Evolutionary conservation across 2,888 invertebrate species (phyloP).

Genomic region (Myopa tessellatipennis): DNA sequence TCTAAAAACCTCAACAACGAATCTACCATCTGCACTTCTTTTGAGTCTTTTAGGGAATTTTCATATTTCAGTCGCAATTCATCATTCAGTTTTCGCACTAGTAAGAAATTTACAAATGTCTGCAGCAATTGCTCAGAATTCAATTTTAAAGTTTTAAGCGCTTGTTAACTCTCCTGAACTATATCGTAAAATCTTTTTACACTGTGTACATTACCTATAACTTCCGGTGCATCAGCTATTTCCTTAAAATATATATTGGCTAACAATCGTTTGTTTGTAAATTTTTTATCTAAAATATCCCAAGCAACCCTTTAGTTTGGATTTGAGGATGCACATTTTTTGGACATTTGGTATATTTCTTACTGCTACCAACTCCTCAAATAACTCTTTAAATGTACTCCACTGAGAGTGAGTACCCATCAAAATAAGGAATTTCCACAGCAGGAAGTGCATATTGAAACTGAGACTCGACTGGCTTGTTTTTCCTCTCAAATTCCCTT

Average conservation of each 20-base stretch:
- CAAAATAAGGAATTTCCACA: conserved; percentile 2
- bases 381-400: background rate
- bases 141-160: background rate
- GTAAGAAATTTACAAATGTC: background rate
- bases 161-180: background rate
- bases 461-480: background rate
- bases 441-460: background rate
- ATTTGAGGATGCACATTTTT: background rate
- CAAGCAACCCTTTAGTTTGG: background rate
- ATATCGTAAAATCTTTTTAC: conserved; percentile 4
- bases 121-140: background rate
- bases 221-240: conserved; percentile 6
- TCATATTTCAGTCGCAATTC: conserved; percentile 1
- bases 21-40: conserved; percentile 1
- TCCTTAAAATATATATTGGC: background rate
- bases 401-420: background rate
- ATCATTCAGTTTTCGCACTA: background rate
- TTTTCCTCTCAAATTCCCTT: background rate
- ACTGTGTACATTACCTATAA: background rate
- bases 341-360: background rate
- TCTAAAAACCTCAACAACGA: background rate
- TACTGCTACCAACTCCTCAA: background rate
- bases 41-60: background rate
- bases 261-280: background rate
- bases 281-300: background rate